phyloP scores from a whole-genome alignment of 2,797 vertebrate genomes.

The Enteromius treurensis region DNA sequence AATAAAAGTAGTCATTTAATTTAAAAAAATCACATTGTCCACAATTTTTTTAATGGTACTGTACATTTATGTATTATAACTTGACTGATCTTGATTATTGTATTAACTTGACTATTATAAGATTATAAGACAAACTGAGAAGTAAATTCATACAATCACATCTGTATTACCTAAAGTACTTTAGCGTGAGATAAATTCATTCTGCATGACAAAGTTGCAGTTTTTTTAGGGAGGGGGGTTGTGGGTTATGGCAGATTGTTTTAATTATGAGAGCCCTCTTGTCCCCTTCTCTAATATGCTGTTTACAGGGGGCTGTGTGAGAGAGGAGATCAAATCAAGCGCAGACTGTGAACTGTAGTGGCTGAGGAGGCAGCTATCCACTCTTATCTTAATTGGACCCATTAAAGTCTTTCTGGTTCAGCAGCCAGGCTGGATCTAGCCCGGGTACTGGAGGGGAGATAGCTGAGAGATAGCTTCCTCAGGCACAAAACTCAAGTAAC shows the following conservation, averaged over 20 bases:
- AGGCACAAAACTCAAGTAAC: constrained; percentile 22
- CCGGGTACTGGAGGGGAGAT: constrained; percentile 11
- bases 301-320: constrained; percentile 45
- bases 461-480: constrained; percentile 18
- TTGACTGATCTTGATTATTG: not conserved
- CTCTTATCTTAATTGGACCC: constrained; percentile 64
- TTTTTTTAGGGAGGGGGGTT: not conserved
- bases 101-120: too few species aligned
- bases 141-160: not conserved
- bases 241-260: constrained; percentile 38
- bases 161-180: constrained; percentile 1
- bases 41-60: not conserved
- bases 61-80: not conserved
- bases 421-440: constrained; percentile 39
- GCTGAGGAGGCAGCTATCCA: constrained; percentile 56
- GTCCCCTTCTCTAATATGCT: constrained; percentile 55
- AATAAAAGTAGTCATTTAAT: not conserved
- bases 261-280: constrained; percentile 29
- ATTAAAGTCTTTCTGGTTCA: constrained; percentile 63
- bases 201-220: not conserved
- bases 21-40: not conserved
- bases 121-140: not conserved
- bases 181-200: not conserved
- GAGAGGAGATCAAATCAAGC: constrained; percentile 60
- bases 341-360: constrained; percentile 56